Evolutionary conservation across 2,797 vertebrate genomes (phyloP).

Genomic region (Neomorphus geoffroyi): DNA sequence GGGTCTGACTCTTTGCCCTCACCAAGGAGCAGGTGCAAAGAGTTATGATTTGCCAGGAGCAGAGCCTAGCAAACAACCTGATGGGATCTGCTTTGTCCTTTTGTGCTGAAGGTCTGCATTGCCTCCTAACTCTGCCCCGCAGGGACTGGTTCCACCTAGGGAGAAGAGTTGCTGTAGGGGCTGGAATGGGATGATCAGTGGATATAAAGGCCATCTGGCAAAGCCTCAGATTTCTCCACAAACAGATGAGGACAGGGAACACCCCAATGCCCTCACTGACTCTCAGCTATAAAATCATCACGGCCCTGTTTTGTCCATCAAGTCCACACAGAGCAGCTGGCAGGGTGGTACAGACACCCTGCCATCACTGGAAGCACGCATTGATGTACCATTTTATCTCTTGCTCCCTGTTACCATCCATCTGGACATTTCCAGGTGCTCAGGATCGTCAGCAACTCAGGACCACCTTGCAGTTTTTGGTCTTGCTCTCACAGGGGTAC

Average conservation of each 20-base stretch:
- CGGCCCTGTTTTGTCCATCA: not conserved
- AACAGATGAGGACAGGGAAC: not conserved
- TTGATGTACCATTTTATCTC: accelerated
- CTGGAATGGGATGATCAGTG: accelerated
- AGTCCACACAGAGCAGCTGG: not conserved
- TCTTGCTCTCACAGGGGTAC: not conserved
- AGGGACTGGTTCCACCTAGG: not conserved
- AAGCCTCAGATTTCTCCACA: not conserved
- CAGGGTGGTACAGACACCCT: accelerated
- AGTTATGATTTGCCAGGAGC: not conserved
- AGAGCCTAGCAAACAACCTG: not conserved
- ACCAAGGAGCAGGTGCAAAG: not conserved
- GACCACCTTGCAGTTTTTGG: not conserved
- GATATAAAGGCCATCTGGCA: not conserved
- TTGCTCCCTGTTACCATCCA: accelerated
- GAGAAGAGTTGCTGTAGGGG: accelerated
- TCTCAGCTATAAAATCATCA: not conserved
- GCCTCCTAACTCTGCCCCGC: not conserved
- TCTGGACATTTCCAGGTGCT: not conserved
- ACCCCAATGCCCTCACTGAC: not conserved
- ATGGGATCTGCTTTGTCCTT: not conserved
- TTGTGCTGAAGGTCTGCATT: not conserved
- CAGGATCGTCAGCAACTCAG: not conserved
- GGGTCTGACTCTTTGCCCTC: not conserved
- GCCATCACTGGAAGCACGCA: not conserved